Conservation (phyloP, 2,113 vertebrate genomes). For the Corythoichthys intestinalis region DNA sequence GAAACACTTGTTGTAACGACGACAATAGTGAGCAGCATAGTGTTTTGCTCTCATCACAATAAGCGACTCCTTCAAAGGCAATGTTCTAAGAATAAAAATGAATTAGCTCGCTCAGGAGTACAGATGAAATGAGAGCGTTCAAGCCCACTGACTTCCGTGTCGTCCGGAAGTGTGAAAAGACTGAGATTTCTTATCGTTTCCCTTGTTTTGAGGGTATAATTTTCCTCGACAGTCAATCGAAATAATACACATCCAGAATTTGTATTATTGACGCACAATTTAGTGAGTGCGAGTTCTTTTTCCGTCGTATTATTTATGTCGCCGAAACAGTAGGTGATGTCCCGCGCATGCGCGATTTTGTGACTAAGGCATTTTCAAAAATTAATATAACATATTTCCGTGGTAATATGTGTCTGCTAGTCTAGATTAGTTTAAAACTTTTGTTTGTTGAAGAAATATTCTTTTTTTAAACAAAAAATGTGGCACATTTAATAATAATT, state of each 20-base stretch:
- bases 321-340: not conserved
- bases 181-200: not conserved
- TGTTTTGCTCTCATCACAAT: constrained; percentile 17
- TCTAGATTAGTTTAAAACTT: not conserved
- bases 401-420: not conserved
- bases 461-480: not conserved
- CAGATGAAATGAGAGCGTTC: constrained; percentile 31
- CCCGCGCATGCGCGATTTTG: not conserved
- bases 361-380: not conserved
- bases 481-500: not conserved
- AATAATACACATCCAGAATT: not conserved
- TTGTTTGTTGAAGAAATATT: not conserved
- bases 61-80: constrained; percentile 51
- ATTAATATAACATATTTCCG: not conserved
- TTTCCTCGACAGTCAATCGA: not conserved
- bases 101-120: constrained; percentile 34
- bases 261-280: not conserved
- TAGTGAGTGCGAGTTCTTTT: too few species aligned
- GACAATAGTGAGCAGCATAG: constrained; percentile 30
- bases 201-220: not conserved
- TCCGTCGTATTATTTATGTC: not conserved
- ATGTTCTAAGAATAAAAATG: constrained; percentile 69
- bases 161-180: constrained; percentile 1
- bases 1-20: constrained; percentile 20
- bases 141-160: constrained; percentile 33